Evolutionary conservation across 2,113 vertebrate genomes (phyloP).

Genomic region (Origma solitaria): DNA sequence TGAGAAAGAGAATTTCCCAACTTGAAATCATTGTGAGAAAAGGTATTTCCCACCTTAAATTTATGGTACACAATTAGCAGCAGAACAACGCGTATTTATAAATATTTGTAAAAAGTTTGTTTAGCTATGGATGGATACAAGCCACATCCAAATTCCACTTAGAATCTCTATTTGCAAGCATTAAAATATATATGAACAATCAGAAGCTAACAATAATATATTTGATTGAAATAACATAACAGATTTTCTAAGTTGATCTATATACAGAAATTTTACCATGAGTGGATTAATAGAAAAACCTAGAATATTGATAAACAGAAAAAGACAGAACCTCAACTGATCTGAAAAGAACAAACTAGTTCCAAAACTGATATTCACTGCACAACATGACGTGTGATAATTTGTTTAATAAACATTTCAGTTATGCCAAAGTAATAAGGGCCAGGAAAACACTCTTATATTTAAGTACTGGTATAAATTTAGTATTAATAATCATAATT

Average conservation of each 20-base stretch:
- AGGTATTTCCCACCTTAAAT: neutral
- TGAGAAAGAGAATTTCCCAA: neutral
- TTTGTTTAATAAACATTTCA: neutral
- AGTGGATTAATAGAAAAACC: neutral
- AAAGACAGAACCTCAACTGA: neutral
- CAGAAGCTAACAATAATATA: neutral
- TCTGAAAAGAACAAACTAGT: neutral
- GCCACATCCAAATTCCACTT: neutral
- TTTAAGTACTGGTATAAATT: neutral
- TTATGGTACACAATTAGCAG: neutral
- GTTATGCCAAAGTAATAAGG: neutral
- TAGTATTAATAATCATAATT: neutral
- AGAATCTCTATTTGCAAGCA: neutral
- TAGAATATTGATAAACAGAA: neutral
- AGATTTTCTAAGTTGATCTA: neutral
- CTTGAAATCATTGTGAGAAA: neutral
- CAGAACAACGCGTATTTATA: neutral
- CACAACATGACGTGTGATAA: neutral
- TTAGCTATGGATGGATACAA: neutral
- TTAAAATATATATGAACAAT: neutral
- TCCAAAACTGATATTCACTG: neutral
- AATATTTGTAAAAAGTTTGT: neutral
- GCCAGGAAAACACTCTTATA: neutral
- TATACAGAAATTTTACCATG: neutral
- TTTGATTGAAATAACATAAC: neutral